Evolutionary conservation across 2,113 vertebrate genomes (phyloP).

Genomic region (Gallinago jamesoni): DNA sequence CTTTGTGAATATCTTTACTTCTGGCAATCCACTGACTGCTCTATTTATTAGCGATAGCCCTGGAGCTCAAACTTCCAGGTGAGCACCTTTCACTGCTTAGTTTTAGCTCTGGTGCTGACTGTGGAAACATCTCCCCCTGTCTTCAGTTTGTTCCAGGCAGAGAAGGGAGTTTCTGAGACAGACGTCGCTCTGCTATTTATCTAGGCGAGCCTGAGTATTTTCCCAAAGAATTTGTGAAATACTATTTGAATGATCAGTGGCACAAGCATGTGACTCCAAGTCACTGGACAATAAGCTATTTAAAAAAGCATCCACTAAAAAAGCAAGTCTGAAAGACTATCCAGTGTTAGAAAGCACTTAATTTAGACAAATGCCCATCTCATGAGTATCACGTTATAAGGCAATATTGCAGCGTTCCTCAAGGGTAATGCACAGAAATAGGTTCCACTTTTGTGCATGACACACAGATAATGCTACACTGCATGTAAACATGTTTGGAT

Average conservation of each 20-base stretch:
- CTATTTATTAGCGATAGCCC: not conserved
- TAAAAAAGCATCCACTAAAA: not conserved
- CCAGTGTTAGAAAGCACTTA: not conserved
- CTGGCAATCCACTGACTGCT: not conserved
- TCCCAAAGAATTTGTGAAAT: slow-evolving; percentile 25
- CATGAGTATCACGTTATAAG: not conserved
- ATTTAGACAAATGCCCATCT: slow-evolving; percentile 18
- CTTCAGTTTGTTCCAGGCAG: not conserved
- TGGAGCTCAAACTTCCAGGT: not conserved
- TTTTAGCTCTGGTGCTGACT: not conserved
- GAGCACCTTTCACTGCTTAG: not conserved
- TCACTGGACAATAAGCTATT: slow-evolving; percentile 9
- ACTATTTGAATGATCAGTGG: not conserved
- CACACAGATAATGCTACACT: not conserved
- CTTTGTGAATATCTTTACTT: not conserved
- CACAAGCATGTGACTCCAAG: not conserved
- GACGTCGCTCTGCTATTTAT: not conserved
- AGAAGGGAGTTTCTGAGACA: not conserved
- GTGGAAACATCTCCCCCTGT: slow-evolving; percentile 40
- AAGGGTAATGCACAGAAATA: not conserved
- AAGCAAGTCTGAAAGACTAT: slow-evolving; percentile 1
- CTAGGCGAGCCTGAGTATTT: not conserved
- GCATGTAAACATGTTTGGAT: not conserved
- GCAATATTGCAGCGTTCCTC: not conserved
- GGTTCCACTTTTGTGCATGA: not conserved